Conservation (phyloP, 2,113 vertebrate species). For the Ciconia boyciana region DNA sequence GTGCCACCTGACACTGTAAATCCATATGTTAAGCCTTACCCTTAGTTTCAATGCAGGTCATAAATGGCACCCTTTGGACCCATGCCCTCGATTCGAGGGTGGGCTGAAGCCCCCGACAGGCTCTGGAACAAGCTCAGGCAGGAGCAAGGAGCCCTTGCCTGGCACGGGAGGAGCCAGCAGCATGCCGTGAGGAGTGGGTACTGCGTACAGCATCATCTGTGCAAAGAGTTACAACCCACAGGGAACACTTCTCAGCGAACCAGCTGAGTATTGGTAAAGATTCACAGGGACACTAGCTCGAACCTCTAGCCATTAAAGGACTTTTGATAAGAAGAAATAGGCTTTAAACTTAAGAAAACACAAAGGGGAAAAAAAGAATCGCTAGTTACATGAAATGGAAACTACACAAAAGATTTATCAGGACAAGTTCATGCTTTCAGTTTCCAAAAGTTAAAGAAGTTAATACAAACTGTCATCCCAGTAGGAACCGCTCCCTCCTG, state of each 20-base stretch:
- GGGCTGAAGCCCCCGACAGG: background rate
- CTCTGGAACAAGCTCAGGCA: background rate
- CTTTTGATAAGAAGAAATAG: background rate
- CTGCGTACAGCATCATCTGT: accelerated
- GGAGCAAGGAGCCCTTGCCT: background rate
- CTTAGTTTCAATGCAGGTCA: background rate
- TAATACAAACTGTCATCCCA: background rate
- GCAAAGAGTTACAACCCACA: background rate
- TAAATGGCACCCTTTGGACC: background rate
- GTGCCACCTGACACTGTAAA: background rate
- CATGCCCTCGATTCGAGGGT: background rate
- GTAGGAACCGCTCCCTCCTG: background rate
- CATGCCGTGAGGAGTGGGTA: accelerated
- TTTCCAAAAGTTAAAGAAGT: background rate
- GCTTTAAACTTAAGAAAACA: background rate
- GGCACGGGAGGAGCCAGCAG: background rate
- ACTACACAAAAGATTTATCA: background rate
- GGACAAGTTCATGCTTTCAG: background rate
- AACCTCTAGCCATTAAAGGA: background rate
- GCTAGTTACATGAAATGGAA: background rate
- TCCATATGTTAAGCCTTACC: background rate
- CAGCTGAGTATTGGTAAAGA: background rate
- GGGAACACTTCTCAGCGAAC: background rate
- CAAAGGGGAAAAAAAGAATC: too few species aligned
- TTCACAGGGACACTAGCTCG: background rate